Conservation (phyloP, 2,888 invertebrate genomes). For the Epistrophe grossulariae region DNA sequence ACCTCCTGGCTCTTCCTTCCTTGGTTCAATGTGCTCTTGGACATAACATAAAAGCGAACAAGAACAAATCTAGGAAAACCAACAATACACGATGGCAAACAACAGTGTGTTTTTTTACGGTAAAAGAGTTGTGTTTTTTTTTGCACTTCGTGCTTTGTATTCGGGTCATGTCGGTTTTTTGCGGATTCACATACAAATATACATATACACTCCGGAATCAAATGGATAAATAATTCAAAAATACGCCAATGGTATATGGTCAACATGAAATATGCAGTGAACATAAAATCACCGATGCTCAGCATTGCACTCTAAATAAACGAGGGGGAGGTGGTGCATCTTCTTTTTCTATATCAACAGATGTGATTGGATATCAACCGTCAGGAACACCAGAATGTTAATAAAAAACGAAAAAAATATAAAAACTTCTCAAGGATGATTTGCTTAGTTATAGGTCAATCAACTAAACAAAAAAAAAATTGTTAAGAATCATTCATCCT, state of each 20-base stretch:
- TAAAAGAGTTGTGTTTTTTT: conserved; percentile 62
- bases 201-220: conserved; percentile 34
- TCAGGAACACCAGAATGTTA: neutral
- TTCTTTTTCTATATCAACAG: neutral
- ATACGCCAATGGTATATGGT: conserved; percentile 50
- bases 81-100: neutral
- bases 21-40: conserved; percentile 41
- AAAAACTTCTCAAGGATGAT: neutral
- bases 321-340: neutral
- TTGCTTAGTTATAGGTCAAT: conserved; percentile 12
- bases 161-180: conserved; percentile 71
- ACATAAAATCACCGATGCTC: conserved; percentile 61
- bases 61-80: conserved; percentile 5
- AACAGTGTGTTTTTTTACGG: conserved; percentile 62
- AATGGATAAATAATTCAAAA: conserved; percentile 66
- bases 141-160: conserved; percentile 46
- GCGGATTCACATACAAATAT: conserved; percentile 63
- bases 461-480: neutral
- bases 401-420: too few relatives aligned
- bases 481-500: conserved; percentile 10
- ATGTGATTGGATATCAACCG: neutral
- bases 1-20: neutral
- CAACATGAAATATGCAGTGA: conserved; percentile 63
- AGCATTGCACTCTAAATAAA: conserved; percentile 1
- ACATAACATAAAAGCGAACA: conserved; percentile 64